A percentile compares a stretch with the other conserved stretches of the same genome.
These are phyloP conservation scores for Thecocarcelia acutangulata DNA, from an alignment of 2,888 invertebrate species.

Conservation along the genomic window DNA sequence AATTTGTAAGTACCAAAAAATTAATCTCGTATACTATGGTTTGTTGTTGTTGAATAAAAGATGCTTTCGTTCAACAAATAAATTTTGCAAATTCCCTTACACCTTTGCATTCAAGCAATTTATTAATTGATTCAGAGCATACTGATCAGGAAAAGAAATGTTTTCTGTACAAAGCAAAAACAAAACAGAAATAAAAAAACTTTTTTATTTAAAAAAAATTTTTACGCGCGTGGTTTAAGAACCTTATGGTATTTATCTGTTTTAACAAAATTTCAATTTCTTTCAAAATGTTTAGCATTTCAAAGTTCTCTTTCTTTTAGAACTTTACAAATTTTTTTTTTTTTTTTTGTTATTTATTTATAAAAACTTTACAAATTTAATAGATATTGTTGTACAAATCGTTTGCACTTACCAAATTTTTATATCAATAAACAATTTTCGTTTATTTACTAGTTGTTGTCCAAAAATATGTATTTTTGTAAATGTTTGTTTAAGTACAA, in stretches of 20 bases:
- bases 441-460: conserved; percentile 30
- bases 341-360: conserved; percentile 22
- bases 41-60: too few relatives aligned
- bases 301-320: conserved; percentile 1
- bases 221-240: conserved; percentile 4
- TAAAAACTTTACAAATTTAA: conserved; percentile 54
- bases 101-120: too few relatives aligned
- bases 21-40: too few relatives aligned
- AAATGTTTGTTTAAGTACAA: conserved; percentile 3
- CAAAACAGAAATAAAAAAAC: too few relatives aligned
- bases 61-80: too few relatives aligned
- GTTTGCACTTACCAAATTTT: conserved; percentile 64
- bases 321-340: conserved; percentile 14
- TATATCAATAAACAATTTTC: conserved; percentile 36
- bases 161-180: too few relatives aligned
- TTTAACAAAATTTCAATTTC: conserved; percentile 2
- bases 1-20: too few relatives aligned
- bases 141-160: too few relatives aligned
- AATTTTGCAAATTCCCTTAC: too few relatives aligned
- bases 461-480: conserved; percentile 25
- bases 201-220: not conserved
- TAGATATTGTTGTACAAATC: conserved; percentile 58
- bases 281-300: conserved; percentile 20
- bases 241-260: not conserved
- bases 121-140: too few relatives aligned